Conservation (phyloP, 2,113 vertebrate genomes). For the Elaphurus davidianus region DNA sequence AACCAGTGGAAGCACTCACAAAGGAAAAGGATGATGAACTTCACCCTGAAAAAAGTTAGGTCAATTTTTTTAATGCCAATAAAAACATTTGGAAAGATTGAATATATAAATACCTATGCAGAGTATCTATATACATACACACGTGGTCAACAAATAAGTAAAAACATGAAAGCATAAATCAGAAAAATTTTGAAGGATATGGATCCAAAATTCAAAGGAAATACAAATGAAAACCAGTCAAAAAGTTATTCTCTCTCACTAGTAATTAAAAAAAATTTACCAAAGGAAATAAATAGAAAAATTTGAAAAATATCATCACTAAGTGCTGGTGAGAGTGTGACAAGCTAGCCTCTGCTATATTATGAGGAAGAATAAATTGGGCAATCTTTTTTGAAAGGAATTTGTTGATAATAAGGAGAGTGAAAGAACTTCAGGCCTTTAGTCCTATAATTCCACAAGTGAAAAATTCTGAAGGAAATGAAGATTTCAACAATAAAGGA, state of each 20-base stretch:
- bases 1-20: background rate
- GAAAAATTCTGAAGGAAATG: background rate
- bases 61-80: background rate
- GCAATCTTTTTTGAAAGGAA: background rate
- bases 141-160: background rate
- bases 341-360: background rate
- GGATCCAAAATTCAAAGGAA: background rate
- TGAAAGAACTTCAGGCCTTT: background rate
- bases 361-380: background rate
- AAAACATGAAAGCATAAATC: background rate
- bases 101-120: background rate
- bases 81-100: background rate
- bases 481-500: background rate
- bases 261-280: background rate
- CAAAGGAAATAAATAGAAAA: background rate
- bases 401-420: background rate
- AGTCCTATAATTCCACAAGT: background rate
- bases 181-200: background rate
- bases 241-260: background rate
- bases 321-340: background rate
- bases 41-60: background rate
- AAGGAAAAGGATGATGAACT: background rate
- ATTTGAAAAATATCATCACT: background rate
- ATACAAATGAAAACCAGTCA: background rate
- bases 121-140: background rate